Conservation (phyloP, 2,797 vertebrate species). For the Gymnocypris eckloni region DNA sequence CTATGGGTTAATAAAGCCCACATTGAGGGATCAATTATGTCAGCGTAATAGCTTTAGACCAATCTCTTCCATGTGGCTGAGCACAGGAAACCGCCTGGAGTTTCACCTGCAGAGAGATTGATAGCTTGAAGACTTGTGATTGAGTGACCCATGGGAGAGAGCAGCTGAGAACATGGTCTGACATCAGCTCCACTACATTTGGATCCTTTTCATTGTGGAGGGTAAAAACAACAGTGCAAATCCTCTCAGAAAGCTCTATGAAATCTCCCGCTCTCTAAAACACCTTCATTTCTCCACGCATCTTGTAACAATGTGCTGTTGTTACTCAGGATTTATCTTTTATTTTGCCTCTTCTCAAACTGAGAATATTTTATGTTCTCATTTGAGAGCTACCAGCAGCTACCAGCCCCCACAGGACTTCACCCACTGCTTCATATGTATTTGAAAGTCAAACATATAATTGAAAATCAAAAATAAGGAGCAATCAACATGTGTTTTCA, state of each 20-base stretch:
- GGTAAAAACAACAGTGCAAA: slow-evolving; percentile 69
- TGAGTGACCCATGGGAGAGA: slow-evolving; percentile 61
- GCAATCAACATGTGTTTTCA: slow-evolving; percentile 46
- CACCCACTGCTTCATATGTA: slow-evolving; percentile 18
- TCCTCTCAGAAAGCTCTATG: background rate
- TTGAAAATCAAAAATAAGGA: slow-evolving; percentile 49
- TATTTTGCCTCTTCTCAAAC: background rate
- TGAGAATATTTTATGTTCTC: background rate
- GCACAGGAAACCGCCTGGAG: slow-evolving; percentile 45
- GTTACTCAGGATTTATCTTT: background rate
- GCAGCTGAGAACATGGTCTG: slow-evolving; percentile 67
- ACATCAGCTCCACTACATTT: slow-evolving; percentile 75
- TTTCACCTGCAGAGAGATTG: slow-evolving; percentile 60
- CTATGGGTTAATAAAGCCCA: slow-evolving; percentile 26
- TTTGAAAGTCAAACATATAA: slow-evolving; percentile 41
- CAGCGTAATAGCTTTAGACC: slow-evolving; percentile 26
- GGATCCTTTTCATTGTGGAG: slow-evolving; percentile 62
- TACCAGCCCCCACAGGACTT: background rate
- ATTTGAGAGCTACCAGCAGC: slow-evolving; percentile 11
- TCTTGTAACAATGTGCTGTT: background rate
- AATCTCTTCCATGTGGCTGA: slow-evolving; percentile 53
- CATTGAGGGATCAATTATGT: slow-evolving; percentile 40
- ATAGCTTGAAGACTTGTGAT: slow-evolving; percentile 58
- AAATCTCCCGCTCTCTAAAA: background rate
- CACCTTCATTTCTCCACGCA: background rate